Conservation (phyloP, 2,797 vertebrate species). For the Arrhamphus sclerolepis region DNA sequence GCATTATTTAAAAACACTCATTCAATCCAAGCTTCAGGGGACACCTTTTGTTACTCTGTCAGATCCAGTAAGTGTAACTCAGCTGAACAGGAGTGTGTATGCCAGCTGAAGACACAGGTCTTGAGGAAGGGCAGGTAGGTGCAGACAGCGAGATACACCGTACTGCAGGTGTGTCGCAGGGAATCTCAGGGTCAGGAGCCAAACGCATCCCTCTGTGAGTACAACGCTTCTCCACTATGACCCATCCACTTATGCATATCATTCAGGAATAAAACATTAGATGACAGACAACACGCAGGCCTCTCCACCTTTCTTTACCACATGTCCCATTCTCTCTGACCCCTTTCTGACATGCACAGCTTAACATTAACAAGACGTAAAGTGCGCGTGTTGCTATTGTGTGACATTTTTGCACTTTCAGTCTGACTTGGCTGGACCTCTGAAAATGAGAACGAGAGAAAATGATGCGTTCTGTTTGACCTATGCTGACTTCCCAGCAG, state of each 20-base stretch:
- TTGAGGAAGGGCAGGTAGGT: constrained; percentile 50
- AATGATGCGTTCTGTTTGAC: too few species aligned
- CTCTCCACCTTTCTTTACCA: constrained; percentile 23
- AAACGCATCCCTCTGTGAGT: constrained; percentile 18
- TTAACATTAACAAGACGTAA: too few species aligned
- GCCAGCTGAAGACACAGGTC: constrained; percentile 40
- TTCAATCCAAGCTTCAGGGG: constrained; percentile 76
- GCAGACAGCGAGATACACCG: constrained; percentile 17
- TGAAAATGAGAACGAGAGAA: too few species aligned
- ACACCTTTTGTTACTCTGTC: constrained; percentile 78
- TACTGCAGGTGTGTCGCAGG: constrained; percentile 38
- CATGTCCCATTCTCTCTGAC: constrained; percentile 23
- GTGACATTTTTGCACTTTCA: too few species aligned
- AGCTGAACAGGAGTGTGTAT: constrained; percentile 47
- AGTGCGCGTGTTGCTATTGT: too few species aligned
- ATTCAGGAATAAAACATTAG: constrained; percentile 68
- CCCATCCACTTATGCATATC: constrained; percentile 50
- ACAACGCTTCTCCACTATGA: constrained; percentile 33
- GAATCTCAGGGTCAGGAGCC: constrained; percentile 47
- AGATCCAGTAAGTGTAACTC: constrained; percentile 67
- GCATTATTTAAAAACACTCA: constrained; percentile 80
- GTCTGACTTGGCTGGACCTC: too few species aligned
- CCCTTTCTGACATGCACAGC: too few species aligned
- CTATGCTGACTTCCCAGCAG: too few species aligned
- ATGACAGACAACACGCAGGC: constrained; percentile 46